Evolutionary conservation across 2,888 invertebrate genomes (phyloP).

Genomic region (Aspidiotus rigidus): DNA sequence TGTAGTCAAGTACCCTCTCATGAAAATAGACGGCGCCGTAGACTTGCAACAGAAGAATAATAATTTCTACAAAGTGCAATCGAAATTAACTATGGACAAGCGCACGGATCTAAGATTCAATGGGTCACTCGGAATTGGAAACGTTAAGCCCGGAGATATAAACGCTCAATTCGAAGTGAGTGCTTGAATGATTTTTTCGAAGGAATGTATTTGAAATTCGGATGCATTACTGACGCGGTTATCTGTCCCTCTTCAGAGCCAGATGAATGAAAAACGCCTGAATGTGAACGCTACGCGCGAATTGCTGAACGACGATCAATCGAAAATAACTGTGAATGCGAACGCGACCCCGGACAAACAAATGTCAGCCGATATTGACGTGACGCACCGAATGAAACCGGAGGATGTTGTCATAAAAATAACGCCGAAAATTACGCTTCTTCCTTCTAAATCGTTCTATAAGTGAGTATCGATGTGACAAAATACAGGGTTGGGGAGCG

Average conservation of each 20-base stretch:
- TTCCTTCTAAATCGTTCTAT: conserved; percentile 13
- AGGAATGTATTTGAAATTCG: no score
- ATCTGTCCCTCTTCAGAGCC: conserved; percentile 6
- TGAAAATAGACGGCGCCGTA: conserved; percentile 14
- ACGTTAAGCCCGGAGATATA: conserved; percentile 13
- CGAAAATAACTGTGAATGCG: conserved; percentile 9
- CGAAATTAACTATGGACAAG: conserved; percentile 9
- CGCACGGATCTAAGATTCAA: conserved; percentile 17
- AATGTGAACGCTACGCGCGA: conserved; percentile 15
- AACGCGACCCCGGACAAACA: conserved; percentile 24
- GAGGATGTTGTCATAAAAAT: conserved; percentile 13
- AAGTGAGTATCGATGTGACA: background rate
- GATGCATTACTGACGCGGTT: no score
- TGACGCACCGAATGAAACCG: conserved; percentile 22
- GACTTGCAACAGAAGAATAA: conserved; percentile 13
- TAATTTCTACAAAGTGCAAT: conserved; percentile 9
- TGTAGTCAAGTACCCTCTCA: conserved; percentile 17
- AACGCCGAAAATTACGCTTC: conserved; percentile 10
- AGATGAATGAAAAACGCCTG: conserved; percentile 20
- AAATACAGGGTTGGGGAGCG: no score
- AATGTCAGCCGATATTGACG: conserved; percentile 7
- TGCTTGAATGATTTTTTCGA: background rate
- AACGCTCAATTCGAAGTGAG: conserved; percentile 19
- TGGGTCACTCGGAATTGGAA: conserved; percentile 23
- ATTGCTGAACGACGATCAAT: conserved; percentile 19